These are phyloP conservation scores for Castor canadensis DNA, from an alignment of 2,113 vertebrate genomes.

Conservation along the genomic window DNA sequence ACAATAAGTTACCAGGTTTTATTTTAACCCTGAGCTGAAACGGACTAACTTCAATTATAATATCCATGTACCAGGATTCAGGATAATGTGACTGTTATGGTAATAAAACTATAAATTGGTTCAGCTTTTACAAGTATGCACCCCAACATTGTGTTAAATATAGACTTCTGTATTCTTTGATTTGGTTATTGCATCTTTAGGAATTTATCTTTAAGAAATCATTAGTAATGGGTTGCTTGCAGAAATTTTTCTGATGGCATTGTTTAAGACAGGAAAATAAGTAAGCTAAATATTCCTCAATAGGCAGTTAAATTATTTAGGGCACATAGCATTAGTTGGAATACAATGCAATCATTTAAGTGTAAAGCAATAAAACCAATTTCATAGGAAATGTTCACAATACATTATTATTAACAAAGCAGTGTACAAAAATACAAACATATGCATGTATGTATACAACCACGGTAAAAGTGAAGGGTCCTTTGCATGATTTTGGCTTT, in stretches of 20 bases:
- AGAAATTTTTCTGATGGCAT: background rate
- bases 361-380: conserved; percentile 23
- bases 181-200: background rate
- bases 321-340: background rate
- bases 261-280: conserved; percentile 30
- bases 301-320: conserved; percentile 30
- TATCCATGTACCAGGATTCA: background rate
- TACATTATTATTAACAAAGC: background rate
- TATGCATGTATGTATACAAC: background rate
- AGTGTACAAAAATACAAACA: no score
- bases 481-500: background rate
- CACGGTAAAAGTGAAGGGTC: background rate
- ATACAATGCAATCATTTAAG: background rate
- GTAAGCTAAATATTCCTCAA: background rate
- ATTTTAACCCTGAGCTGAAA: background rate
- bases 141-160: background rate
- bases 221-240: background rate
- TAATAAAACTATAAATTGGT: background rate
- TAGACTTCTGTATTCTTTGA: background rate
- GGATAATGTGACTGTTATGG: background rate
- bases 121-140: background rate
- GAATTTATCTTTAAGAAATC: background rate
- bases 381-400: background rate
- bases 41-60: background rate
- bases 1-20: background rate